Percentiles rank a stretch among this genome's conserved stretches.
These are phyloP conservation scores for Trichomalopsis sarcophagae DNA, from an alignment of 1,140 invertebrate species.

Conservation along the genomic window DNA sequence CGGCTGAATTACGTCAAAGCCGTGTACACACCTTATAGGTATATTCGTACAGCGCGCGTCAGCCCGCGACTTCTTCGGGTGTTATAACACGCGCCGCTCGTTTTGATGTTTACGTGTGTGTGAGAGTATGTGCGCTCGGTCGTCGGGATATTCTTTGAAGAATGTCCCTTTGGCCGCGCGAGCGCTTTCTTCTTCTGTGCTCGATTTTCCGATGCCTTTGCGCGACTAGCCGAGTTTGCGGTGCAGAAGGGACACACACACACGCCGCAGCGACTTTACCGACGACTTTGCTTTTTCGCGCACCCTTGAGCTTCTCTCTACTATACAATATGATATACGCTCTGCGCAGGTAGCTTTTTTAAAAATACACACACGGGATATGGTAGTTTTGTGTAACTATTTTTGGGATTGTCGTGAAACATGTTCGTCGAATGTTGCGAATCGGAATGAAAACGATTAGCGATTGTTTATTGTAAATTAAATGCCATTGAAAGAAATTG, in stretches of 20 bases:
- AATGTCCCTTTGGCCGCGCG: not conserved
- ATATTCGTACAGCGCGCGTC: not conserved
- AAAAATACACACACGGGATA: not conserved
- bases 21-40: not conserved
- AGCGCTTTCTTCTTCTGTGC: not conserved
- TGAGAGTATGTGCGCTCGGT: not conserved
- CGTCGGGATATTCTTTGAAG: not conserved
- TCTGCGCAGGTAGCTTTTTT: not conserved
- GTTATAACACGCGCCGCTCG: not conserved
- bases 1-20: not conserved
- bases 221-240: slow-evolving; percentile 2
- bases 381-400: not conserved
- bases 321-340: not conserved
- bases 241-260: not conserved
- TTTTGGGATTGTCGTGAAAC: not conserved
- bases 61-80: not conserved
- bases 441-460: too few relatives aligned
- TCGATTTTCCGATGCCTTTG: not conserved
- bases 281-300: not conserved
- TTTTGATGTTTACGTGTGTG: slow-evolving; percentile 2
- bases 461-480: too few relatives aligned
- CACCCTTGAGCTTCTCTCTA: not conserved
- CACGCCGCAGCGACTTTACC: not conserved
- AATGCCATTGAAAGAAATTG: too few relatives aligned
- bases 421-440: too few relatives aligned